Conservation (phyloP, 2,888 invertebrate genomes). For the Amiota communis region DNA sequence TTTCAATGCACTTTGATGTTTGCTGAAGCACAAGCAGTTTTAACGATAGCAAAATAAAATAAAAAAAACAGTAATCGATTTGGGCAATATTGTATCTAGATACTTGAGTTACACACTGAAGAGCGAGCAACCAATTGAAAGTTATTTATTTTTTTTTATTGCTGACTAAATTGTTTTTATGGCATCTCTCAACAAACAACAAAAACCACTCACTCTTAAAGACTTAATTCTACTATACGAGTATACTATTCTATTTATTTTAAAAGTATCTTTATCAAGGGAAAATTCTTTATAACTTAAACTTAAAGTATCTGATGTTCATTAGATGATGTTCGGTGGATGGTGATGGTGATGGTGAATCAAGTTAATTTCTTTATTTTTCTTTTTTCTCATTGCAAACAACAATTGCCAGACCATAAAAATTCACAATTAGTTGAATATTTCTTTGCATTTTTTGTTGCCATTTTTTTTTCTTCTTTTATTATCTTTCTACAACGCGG, state of each 20-base stretch:
- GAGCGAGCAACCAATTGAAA: slow-evolving; percentile 54
- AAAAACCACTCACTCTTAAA: too few species aligned
- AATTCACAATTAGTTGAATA: slow-evolving; percentile 67
- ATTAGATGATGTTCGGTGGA: too few species aligned
- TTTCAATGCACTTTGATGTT: slow-evolving; percentile 3
- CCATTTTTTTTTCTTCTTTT: not conserved
- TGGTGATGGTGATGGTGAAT: too few species aligned
- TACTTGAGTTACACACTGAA: slow-evolving; percentile 11
- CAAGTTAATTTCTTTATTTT: slow-evolving; percentile 30
- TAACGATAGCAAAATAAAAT: not conserved
- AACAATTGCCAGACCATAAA: slow-evolving; percentile 69
- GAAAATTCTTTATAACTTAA: not conserved
- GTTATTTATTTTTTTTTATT: slow-evolving; percentile 60
- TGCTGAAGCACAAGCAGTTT: not conserved
- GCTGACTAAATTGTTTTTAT: slow-evolving; percentile 66
- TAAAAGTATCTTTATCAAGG: not conserved
- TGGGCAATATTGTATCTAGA: slow-evolving; percentile 6
- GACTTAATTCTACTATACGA: slow-evolving; percentile 58
- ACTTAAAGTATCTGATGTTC: not conserved
- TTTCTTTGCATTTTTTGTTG: not conserved
- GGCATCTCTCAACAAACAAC: too few species aligned
- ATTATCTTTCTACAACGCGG: slow-evolving; percentile 42
- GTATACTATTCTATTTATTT: slow-evolving; percentile 45
- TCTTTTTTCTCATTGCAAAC: slow-evolving; percentile 38
- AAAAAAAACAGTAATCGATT: slow-evolving; percentile 11